Evolutionary conservation across 1,140 invertebrate genomes (phyloP), one percentile per base, ranked within the genome.

Genomic region (Atta texana): DNA sequence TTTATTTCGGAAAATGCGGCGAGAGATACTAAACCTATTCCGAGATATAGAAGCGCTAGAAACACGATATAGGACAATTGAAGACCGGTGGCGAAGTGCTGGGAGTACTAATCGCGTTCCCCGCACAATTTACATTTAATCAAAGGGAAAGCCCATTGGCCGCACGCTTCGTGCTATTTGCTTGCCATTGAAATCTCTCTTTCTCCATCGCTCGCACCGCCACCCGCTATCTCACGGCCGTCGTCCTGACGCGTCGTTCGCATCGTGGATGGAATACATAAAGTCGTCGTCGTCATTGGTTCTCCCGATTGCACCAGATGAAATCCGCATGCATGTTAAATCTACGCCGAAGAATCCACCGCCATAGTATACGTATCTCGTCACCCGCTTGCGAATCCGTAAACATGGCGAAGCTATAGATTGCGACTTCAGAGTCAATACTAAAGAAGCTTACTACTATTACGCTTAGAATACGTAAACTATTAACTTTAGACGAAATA

Each of bases 61-160:
- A 72, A 74, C 24, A 57, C 78, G 88, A 87, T 84, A 63, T 57
- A 75, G 88, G 85, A 68, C 18, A 93, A 92, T 92, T 92, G 92
- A 93, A 93, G 89, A 90, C 82, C 86, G 81, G 77, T 82, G 76
- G 87, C 87, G 85, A 92, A 93, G 92, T 91, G 90, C 81, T 84
- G 88, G 80, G 91, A 92, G 92, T 93, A 92, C 93, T 94, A 94
- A 94, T 94, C 94, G 92, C 93, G 92, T 94, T 94, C 89, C 90
- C 93, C 93, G 91, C 93, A 94, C 93, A 93, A 95, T 95, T 94
- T 95, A 93, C 94, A 94, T 95, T 95, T 94, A 94, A 95, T 95
- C 94, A 95, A 95, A 94, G 93, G 93, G 92, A 94, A 93, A 94
- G 93, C 93, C 93, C 93, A 94, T 94, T 94, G 94, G 92, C 93